Conservation (phyloP, 2,797 vertebrate genomes). For the Erethizon dorsatum region DNA sequence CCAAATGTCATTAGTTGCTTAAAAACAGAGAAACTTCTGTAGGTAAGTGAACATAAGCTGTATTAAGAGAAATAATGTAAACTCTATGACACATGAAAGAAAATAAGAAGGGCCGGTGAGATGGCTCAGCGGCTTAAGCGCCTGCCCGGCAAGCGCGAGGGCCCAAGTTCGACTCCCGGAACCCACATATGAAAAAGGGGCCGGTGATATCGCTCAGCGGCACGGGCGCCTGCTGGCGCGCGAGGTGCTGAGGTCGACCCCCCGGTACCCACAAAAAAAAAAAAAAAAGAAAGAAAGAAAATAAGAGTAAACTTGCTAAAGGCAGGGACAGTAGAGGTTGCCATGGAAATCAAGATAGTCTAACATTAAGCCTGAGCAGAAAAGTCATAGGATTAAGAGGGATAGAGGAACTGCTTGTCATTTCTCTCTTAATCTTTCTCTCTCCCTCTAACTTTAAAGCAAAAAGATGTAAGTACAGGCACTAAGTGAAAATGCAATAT, state of each 20-base stretch:
- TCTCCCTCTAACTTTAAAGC: not conserved
- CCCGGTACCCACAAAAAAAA: no score
- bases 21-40: not conserved
- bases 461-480: not conserved
- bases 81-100: not conserved
- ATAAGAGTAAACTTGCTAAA: not conserved
- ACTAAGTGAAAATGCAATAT: not conserved
- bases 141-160: no score
- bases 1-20: not conserved
- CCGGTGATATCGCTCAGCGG: no score
- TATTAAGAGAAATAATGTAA: constrained; percentile 1
- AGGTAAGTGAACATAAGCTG: not conserved
- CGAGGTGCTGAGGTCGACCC: no score
- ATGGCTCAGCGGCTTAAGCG: no score
- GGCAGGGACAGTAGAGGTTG: not conserved
- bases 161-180: no score
- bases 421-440: not conserved
- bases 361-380: not conserved
- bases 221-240: no score
- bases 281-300: no score
- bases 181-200: no score
- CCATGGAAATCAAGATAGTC: not conserved
- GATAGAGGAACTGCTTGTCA: not conserved
- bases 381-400: not conserved
- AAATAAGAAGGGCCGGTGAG: no score